Evolutionary conservation across 1,140 invertebrate species (phyloP).

Genomic region (Amyelois transitella): DNA sequence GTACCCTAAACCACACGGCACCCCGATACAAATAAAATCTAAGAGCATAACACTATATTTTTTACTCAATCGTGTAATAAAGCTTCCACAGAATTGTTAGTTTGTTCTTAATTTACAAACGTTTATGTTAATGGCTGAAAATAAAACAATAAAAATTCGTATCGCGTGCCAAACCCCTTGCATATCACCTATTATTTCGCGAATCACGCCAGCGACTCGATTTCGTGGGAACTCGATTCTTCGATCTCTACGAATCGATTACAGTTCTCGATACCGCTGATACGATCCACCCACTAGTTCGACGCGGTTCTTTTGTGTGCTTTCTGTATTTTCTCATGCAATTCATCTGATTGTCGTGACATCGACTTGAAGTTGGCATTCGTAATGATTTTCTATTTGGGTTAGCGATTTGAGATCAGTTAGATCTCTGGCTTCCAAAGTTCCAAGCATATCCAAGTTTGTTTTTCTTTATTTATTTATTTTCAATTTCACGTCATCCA

Average conservation of each 20-base stretch:
- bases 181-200: constrained; percentile 24
- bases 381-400: neutral
- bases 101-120: neutral
- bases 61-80: too few species aligned
- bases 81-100: neutral
- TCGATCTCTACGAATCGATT: constrained; percentile 21
- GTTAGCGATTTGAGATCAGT: too few species aligned
- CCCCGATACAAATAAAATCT: too few species aligned
- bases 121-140: neutral
- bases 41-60: too few species aligned
- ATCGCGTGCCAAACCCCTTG: constrained; percentile 18
- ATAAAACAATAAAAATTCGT: constrained; percentile 2
- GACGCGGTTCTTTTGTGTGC: neutral
- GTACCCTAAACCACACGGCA: too few species aligned
- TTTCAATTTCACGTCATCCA: too few species aligned
- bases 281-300: constrained; percentile 4
- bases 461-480: too few species aligned
- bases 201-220: constrained; percentile 16
- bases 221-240: constrained; percentile 25
- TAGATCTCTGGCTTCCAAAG: too few species aligned
- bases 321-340: neutral
- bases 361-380: neutral
- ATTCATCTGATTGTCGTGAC: constrained; percentile 8
- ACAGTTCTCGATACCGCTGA: constrained; percentile 10
- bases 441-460: too few species aligned